Base-by-base conservation (phyloP, 2,797 vertebrate genomes). In the Pantherophis alleghaniensis region DNA sequence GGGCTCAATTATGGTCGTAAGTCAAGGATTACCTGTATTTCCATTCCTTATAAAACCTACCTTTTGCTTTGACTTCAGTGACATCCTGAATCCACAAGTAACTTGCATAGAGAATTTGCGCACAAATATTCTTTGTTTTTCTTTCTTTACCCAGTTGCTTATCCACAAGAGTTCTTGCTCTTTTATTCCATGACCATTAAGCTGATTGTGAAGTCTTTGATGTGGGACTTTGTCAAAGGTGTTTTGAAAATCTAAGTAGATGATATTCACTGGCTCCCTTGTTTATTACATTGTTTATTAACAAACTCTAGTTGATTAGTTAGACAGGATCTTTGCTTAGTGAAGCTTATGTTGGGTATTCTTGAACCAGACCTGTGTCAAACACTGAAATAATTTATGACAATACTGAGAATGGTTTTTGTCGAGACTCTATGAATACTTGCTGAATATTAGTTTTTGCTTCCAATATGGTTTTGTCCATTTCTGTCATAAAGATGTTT, bases 401-500 rank as follows among this genome's bases (percentile, higher is more conserved):
- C 5, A 18, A n/a, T n/a, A 60, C 32, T 3, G 5, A 86, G 56
- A 86, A 57, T 47, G 37, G 51, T 86, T 22, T 86, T 5, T 51
- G 56, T 28, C 28, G 47, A 83, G 42, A 60, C 24, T 47, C 24
- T 47, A 3, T 28, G 56, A 22, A 86, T 86, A 47, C 24, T 51
- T 86, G 56, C 74, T 90, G 91, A 93, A 95, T 63, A 37, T 51
- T 88, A n/a, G 24, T 66, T 93, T 86, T 93, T 95, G 90, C 86
- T 96, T 95, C 89, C 63, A 59, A 14, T 4, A 0, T 61, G 26
- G 66, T 95, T 92, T 93, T 95, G 93, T 89, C 93, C 0, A 2
- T 94, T 94, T 96, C 95, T 90, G 88, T 51, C 88, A 56, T 4
- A 32, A 88, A 83, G 16, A 42, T 10, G 74, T 57, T 95, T 93